These are phyloP conservation scores for Muscina levida DNA, from an alignment of 2,888 invertebrate genomes.

Conservation along the genomic window DNA sequence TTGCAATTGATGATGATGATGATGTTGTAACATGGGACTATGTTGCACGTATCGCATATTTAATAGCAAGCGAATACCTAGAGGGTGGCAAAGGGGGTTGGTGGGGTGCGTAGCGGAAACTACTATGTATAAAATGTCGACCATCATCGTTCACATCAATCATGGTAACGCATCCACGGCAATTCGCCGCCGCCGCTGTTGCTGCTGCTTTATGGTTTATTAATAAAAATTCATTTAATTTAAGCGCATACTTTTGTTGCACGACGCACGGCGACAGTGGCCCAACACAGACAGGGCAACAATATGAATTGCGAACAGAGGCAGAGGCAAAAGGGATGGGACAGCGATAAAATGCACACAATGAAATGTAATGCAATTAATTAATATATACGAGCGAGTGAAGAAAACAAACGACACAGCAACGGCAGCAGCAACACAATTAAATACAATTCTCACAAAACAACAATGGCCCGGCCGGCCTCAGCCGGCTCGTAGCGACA, in stretches of 20 bases:
- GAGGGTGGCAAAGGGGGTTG: no score
- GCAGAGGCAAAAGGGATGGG: background rate
- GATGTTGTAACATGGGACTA: background rate
- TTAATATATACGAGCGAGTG: constrained; percentile 30
- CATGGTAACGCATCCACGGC: constrained; percentile 62
- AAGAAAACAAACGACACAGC: background rate
- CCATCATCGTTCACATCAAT: constrained; percentile 60
- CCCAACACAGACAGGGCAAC: constrained; percentile 12
- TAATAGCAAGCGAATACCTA: no score
- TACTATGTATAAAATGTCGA: constrained; percentile 47
- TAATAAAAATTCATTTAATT: constrained; percentile 64
- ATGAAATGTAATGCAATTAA: constrained; percentile 63
- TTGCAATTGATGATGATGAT: background rate
- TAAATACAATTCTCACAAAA: constrained; percentile 8
- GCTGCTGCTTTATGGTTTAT: constrained; percentile 64
- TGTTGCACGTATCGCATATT: background rate
- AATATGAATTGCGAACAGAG: background rate
- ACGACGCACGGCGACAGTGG: constrained; percentile 20
- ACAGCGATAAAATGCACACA: constrained; percentile 38
- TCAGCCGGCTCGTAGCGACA: background rate
- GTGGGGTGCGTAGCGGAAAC: no score
- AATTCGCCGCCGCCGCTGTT: no score
- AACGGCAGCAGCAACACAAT: background rate
- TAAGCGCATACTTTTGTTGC: constrained; percentile 31
- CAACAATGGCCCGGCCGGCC: constrained; percentile 7